Base-by-base conservation (phyloP, 2,888 invertebrate genomes). In the Stictocephala bisonia region DNA sequence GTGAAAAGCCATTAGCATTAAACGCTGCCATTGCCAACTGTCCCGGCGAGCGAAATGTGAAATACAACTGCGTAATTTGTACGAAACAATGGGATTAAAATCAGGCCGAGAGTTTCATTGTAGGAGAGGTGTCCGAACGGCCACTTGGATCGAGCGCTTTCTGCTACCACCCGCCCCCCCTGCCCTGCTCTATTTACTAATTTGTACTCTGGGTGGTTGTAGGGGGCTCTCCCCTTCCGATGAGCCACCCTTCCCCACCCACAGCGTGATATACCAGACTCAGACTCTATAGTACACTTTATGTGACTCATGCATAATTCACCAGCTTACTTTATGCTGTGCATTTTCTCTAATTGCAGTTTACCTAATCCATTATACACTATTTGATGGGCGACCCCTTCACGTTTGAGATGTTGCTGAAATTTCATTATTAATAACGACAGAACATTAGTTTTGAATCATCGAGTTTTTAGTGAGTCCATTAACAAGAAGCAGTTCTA, bases 251-350 rank as follows among this genome's bases (percentile, higher is more conserved):
- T 40, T 22, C 60, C 40, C 15, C 44, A 15, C 15, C 15, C 44
- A n/a, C 44, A 9, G 1, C 20, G 7, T 20, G 60, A n/a, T n/a
- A 22, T 3, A 22, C 3, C 3, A 56, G 29, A 27, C 29, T 15
- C 9, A 20, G 18, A 60, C 60, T 60, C 60, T 60, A 35, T 60
- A 60, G 60, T 40, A 40, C 60, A 60, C 60, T 60, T 60, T 60
- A 60, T 60, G 60, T 35, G 60, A 60, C 60, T 60, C 60, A 60
- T 60, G 20, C 40, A 60, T 60, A 13, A 60, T 60, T 60, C 60
- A 60, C 60, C 27, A 31, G 60, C 22, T 22, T 60, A 40, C 60
- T 60, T 60, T 60, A 60, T 60, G 40, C 22, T 20, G n/a, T 35
- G 60, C 60, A 60, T 60, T 60, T 60, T 60, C 60, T 60, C 60